These are phyloP conservation scores for Theocolax elegans DNA, from an alignment of 1,140 invertebrate species.

Conservation along the genomic window DNA sequence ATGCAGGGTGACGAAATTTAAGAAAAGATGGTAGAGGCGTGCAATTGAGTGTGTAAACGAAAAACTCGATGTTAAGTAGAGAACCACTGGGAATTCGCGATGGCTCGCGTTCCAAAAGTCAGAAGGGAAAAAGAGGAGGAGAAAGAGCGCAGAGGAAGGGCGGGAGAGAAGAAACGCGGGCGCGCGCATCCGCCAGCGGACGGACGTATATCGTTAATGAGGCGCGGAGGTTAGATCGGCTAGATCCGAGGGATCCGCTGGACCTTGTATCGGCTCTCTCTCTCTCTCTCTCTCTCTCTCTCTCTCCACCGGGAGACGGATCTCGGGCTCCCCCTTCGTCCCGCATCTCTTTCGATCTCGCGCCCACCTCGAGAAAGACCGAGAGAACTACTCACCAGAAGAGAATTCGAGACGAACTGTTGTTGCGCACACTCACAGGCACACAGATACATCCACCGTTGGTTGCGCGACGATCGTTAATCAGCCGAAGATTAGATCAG, in stretches of 20 bases:
- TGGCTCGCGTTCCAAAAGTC: slow-evolving; percentile 15
- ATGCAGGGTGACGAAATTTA: too few species aligned
- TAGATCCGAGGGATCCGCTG: slow-evolving; percentile 48
- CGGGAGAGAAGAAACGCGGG: not conserved
- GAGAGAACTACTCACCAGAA: slow-evolving; percentile 30
- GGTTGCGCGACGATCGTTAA: slow-evolving; percentile 57
- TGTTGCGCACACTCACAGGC: slow-evolving; percentile 42
- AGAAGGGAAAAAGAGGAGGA: not conserved
- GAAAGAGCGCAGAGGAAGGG: not conserved
- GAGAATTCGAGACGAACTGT: slow-evolving; percentile 49
- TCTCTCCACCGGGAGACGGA: too few species aligned
- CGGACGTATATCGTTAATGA: slow-evolving; percentile 55
- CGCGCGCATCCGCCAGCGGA: slow-evolving; percentile 7
- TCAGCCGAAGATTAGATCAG: slow-evolving; percentile 63
- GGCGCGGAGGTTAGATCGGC: slow-evolving; percentile 47
- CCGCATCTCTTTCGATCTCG: slow-evolving; percentile 13
- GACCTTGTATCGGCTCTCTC: slow-evolving; percentile 30
- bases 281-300: slow-evolving; percentile 31
- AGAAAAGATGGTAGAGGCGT: too few species aligned
- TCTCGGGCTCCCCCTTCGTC: too few species aligned
- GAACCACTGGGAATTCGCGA: slow-evolving; percentile 26
- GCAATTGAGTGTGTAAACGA: too few species aligned
- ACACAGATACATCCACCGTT: not conserved
- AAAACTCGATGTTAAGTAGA: too few species aligned
- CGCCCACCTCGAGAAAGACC: slow-evolving; percentile 16